Base-by-base conservation (phyloP, 2,113 vertebrate species). In the Perognathus longimembris region DNA sequence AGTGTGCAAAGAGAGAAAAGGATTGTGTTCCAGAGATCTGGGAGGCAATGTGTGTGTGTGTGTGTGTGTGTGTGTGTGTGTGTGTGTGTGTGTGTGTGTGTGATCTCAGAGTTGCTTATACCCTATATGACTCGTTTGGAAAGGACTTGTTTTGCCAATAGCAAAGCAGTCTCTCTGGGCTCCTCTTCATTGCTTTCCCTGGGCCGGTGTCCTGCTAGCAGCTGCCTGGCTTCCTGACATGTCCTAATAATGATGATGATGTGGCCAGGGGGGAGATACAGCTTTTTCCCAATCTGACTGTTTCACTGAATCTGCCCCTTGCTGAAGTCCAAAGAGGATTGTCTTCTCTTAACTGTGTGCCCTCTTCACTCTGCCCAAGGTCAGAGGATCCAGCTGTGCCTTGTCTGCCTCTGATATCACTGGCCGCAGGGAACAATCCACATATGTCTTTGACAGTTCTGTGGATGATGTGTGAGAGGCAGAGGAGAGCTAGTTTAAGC, bases 201-300 rank as follows among this genome's bases (percentile, higher is more conserved):
- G 0, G 78, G 93, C 88, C 92, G 82, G 81, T 96, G 85, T 93
- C 79, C 88, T 95, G 71, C 86, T 82, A 92, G 82, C 85, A 94
- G 93, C 93, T 88, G 85, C 79, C 83, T 54, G 1, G 54, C 75
- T 94, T 95, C 88, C 91, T 95, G 85, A 96, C 94, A 77, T 94
- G 77, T 88, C 79, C 82, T 95, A 90, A 95, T 95, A 94, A 96
- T 63, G 59, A 91, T 36, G 80, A 81, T 95, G 89, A 94, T 92
- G 71, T 59, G 57, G 57, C 57, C 57, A 59, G 2, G 21, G 57
- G 57, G 91, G 80, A 91, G 50, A 96, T 91, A 88, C 67, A 78
- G 89, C 50, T 92, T 95, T 71, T 96, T 88, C 64, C 74, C 76
- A 92, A 36, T 93, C 45, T 93, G 92, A 94, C 84, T 92, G 93